These are phyloP conservation scores for Chloroceryle inda DNA, from an alignment of 2,797 vertebrate genomes.

Conservation along the genomic window DNA sequence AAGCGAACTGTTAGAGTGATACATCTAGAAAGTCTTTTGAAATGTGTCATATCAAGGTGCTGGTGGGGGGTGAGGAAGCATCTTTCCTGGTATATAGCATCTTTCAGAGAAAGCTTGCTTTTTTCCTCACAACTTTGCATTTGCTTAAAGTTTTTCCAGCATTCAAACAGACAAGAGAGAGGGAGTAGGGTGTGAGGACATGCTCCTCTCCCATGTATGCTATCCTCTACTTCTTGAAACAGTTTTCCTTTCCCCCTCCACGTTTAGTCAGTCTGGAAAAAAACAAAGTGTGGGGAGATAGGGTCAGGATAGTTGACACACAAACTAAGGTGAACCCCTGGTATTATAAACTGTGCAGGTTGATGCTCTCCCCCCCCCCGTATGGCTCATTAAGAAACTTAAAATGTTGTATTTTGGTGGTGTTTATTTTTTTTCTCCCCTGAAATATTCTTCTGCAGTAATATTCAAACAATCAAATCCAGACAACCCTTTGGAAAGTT, in stretches of 20 bases:
- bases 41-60: constrained; percentile 21
- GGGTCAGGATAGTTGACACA: too few relatives aligned
- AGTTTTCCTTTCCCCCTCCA: not conserved
- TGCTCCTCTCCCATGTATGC: rapidly evolving
- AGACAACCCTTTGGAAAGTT: not conserved
- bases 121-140: not conserved
- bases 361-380: not conserved
- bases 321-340: not conserved
- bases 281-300: not conserved
- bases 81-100: not conserved
- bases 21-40: constrained; percentile 46
- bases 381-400: not conserved
- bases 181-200: not conserved
- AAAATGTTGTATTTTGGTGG: too few relatives aligned
- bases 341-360: not conserved
- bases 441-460: not conserved
- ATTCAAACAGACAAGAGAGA: not conserved
- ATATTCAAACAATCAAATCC: not conserved
- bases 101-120: constrained; percentile 6
- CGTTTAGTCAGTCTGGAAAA: not conserved
- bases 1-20: constrained; percentile 37
- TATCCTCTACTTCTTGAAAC: not conserved
- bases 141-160: constrained; percentile 7
- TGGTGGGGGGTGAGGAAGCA: not conserved
- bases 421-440: not conserved